Evolutionary conservation across 2,888 invertebrate species (phyloP), one percentile per base, ranked within the genome.

Genomic region (Leptothorax acervorum): DNA sequence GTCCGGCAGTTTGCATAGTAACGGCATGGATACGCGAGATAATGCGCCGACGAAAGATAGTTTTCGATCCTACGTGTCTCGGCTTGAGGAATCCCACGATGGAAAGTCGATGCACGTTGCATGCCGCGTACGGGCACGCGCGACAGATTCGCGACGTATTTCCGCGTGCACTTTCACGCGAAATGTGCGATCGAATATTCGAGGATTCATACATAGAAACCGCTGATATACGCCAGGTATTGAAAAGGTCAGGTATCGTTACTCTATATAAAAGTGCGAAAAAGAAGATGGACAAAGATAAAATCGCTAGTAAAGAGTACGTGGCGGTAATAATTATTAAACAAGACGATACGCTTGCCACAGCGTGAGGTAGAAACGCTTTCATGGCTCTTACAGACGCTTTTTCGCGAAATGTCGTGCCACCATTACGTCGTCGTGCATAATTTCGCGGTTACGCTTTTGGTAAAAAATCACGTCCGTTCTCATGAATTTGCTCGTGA

Each of bases 311-410:
- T 35, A 4, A 39, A 63, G 31, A 71, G 71, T 85, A 65, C 74
- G 48, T n/a, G 28, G 5, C 57, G n/a, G 76, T 78, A 83, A 82
- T 86, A 83, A 87, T 86, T 85, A 86, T 86, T 87, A 86, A 87
- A 84, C 84, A 82, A 87, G 84, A 35, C 75, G 48, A 84, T 85
- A 70, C 55, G 74, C 35, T 57, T 18, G 74, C 28, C 39, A 35
- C 83, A 81, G 45, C 74, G 73, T 39, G 74, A 68, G 57, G 53
- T 42, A 71, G 82, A 62, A 84, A 68, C 73, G 82, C 68, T 88
- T 71, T 63, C 71, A 66, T 51, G 79, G 66, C 28, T 82, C 45
- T 65, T 23, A 65, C 9, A n/a, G 42, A 42, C 23, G 39, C 81
- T 82, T 83, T 39, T 45, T 65, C 75, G 28, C 60, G 60, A 79